Evolutionary conservation across 2,888 invertebrate species (phyloP).

Genomic region (Rutpela maculata): DNA sequence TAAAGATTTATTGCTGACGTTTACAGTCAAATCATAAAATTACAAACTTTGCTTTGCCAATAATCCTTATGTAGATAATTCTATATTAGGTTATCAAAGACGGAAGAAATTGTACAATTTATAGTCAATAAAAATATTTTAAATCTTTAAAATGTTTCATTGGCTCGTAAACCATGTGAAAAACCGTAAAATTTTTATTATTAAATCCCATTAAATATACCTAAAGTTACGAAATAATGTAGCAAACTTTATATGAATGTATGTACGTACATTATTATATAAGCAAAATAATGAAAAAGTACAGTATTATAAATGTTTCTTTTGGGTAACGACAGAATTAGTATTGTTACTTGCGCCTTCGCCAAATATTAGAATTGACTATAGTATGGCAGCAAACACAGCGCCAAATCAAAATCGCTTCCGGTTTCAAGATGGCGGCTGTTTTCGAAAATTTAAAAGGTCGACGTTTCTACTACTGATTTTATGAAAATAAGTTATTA

Average conservation of each 20-base stretch:
- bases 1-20: not conserved
- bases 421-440: too few relatives aligned
- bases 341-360: too few relatives aligned
- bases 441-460: too few relatives aligned
- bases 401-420: too few relatives aligned
- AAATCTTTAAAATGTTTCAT: slow-evolving; percentile 12
- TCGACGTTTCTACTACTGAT: too few relatives aligned
- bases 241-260: not conserved
- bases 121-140: slow-evolving; percentile 10
- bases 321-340: too few relatives aligned
- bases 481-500: too few relatives aligned
- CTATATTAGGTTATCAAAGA: slow-evolving; percentile 20
- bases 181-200: slow-evolving; percentile 28
- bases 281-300: too few relatives aligned
- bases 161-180: slow-evolving; percentile 16
- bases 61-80: slow-evolving; percentile 11
- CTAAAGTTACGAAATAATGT: not conserved
- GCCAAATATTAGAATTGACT: too few relatives aligned
- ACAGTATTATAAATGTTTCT: too few relatives aligned
- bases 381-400: too few relatives aligned
- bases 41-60: slow-evolving; percentile 7
- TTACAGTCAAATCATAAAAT: not conserved
- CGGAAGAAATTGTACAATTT: not conserved
- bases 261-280: not conserved
- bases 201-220: slow-evolving; percentile 9